Base-by-base conservation (phyloP, 2,888 invertebrate species). In the Siphonodentalium dalli region DNA sequence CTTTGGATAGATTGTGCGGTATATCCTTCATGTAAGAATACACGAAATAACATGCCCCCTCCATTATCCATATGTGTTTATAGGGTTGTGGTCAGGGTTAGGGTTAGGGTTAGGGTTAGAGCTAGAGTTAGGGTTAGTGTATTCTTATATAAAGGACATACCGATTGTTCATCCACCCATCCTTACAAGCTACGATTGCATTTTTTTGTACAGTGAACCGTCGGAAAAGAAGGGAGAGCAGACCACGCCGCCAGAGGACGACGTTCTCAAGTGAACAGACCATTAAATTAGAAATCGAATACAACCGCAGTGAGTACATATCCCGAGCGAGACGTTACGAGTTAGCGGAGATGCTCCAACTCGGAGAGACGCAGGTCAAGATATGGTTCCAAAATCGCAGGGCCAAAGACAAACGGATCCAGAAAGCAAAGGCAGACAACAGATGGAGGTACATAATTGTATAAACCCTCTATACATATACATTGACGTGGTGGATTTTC, bases 191-290 rank as follows among this genome's bases (percentile, higher is more conserved):
- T n/a, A n/a, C n/a, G n/a, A n/a, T n/a, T n/a, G n/a, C n/a, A n/a
- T n/a, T 26, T 44, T 31, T 34, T 21, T 13, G 56, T 60, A 23
- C 80, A 93, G 93, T 93, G 81, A 91, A 92, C 3, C 86, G 93
- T 51, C 85, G 92, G 54, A 86, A 92, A 44, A 87, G 93, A 62
- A 92, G 93, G 82, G 93, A 77, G 50, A 91, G 91, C 13, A 85
- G 92, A 11, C 92, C 92, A 1, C 85, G 95, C 40, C 87, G 95
- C 1, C 95, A 96, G 81, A 86, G 95, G 41, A 96, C 96, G 33
- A 96, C 95, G 0, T 96, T 96, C 82, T 93, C 92, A 53, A 92
- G 90, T 29, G 94, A 95, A 71, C 96, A 96, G 82, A 96, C 95
- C 0, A 84, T 93, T 26, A 86, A 92, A 11, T 84, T 96, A 29